phyloP scores from a whole-genome alignment of 2,888 invertebrate species.

The Smittia sp. region DNA sequence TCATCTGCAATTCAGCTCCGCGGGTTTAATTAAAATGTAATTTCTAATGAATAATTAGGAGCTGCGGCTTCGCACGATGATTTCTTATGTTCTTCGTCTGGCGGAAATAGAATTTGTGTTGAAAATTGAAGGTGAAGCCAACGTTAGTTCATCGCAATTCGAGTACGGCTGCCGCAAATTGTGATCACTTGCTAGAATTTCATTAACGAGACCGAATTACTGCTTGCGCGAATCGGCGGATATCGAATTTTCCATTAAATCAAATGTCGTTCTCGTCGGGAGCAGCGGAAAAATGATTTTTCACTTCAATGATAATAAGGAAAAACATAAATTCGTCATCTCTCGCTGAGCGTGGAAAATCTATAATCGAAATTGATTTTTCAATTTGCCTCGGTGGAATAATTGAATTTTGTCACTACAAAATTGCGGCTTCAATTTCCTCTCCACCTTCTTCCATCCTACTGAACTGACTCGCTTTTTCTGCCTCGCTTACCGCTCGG shows the following conservation, averaged over 20 bases:
- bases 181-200: background rate
- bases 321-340: background rate
- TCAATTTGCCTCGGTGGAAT: conserved; percentile 10
- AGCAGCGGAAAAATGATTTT: background rate
- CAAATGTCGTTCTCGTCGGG: background rate
- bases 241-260: background rate
- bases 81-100: no score
- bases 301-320: conserved; percentile 4
- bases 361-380: conserved; percentile 28
- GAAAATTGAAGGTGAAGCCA: no score
- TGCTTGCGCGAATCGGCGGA: background rate
- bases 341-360: background rate
- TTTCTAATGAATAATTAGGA: conserved; percentile 22
- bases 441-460: background rate
- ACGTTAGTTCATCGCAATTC: no score
- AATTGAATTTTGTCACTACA: conserved; percentile 37
- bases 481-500: background rate
- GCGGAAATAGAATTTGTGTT: no score
- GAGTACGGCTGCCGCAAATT: no score
- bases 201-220: background rate
- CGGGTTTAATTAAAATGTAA: conserved; percentile 25
- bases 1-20: background rate
- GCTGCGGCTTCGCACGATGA: background rate
- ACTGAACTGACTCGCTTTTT: background rate
- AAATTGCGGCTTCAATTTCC: conserved; percentile 39